phyloP scores from a whole-genome alignment of 2,797 vertebrate genomes.

The Danio choprae region DNA sequence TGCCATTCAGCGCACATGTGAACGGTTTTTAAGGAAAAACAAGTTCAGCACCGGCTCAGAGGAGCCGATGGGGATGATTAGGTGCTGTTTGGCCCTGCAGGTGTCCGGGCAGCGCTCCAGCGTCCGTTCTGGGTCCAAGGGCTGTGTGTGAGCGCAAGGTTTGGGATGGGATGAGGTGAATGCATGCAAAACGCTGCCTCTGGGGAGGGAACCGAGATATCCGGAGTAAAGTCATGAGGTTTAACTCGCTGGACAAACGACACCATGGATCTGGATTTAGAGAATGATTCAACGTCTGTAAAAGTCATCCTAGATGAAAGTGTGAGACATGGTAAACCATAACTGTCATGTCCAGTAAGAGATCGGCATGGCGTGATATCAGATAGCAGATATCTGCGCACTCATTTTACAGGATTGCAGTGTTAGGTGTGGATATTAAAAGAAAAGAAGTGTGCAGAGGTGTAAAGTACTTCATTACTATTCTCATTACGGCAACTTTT shows the following conservation, averaged over 20 bases:
- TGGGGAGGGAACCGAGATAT: slow-evolving; percentile 26
- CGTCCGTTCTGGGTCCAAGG: slow-evolving; percentile 41
- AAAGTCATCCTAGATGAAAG: slow-evolving; percentile 35
- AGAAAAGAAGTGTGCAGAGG: not conserved
- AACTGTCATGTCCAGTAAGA: slow-evolving; percentile 25
- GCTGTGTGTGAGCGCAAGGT: slow-evolving; percentile 31
- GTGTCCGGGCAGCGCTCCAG: slow-evolving; percentile 54
- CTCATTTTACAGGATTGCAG: not conserved
- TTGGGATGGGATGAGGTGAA: slow-evolving; percentile 39
- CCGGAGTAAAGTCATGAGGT: slow-evolving; percentile 25
- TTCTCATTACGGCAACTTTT: not conserved
- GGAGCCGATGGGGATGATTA: slow-evolving; percentile 69
- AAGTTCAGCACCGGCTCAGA: slow-evolving; percentile 46
- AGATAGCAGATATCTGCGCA: not conserved
- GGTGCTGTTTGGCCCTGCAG: slow-evolving; percentile 59
- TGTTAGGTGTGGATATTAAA: not conserved
- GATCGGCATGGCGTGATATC: slow-evolving; percentile 4
- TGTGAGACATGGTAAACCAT: slow-evolving; percentile 28
- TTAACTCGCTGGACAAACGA: slow-evolving; percentile 18
- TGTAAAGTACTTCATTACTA: not conserved
- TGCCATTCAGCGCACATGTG: slow-evolving; percentile 62
- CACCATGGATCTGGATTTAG: not conserved
- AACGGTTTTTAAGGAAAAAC: slow-evolving; percentile 60
- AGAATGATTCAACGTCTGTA: slow-evolving; percentile 46
- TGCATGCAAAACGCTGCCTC: not conserved